A percentile compares a stretch with the other conserved stretches of the same genome.
Conservation (phyloP, 2,113 vertebrate species). For the Gnathonemus longibarbis region DNA sequence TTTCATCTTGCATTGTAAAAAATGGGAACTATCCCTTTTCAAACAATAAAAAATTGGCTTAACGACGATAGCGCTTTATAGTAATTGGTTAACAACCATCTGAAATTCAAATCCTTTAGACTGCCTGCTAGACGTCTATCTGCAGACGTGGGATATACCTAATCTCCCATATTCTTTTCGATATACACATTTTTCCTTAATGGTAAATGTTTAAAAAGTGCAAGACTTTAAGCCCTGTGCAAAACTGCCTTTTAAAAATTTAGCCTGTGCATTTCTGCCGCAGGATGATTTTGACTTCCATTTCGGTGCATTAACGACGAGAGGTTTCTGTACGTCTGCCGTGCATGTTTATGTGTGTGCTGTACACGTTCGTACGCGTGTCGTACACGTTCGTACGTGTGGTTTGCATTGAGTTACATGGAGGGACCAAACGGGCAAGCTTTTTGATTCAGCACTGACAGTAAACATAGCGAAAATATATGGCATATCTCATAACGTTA, state of each 20-base stretch:
- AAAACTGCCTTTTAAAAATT: slow-evolving; percentile 83
- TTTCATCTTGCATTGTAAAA: slow-evolving; percentile 29
- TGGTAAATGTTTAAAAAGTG: slow-evolving; percentile 85
- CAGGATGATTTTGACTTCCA: slow-evolving; percentile 69
- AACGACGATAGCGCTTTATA: slow-evolving; percentile 29
- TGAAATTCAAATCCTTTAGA: neutral
- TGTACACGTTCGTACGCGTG: slow-evolving; percentile 43
- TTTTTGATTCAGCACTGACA: slow-evolving; percentile 11
- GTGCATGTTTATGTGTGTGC: slow-evolving; percentile 30
- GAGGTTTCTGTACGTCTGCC: slow-evolving; percentile 47
- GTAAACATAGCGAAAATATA: neutral
- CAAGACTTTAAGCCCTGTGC: slow-evolving; percentile 87
- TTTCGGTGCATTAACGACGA: slow-evolving; percentile 28
- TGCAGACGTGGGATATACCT: slow-evolving; percentile 18
- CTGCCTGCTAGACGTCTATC: neutral
- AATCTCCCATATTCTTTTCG: slow-evolving; percentile 34
- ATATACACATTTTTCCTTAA: slow-evolving; percentile 25
- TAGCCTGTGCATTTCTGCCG: slow-evolving; percentile 89
- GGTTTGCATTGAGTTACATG: slow-evolving; percentile 49
- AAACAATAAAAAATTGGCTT: slow-evolving; percentile 52
- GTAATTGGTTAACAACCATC: neutral
- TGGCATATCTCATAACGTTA: slow-evolving; percentile 2
- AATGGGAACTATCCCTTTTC: slow-evolving; percentile 43
- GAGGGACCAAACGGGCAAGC: neutral
- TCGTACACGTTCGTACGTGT: slow-evolving; percentile 38